Conservation (phyloP, 2,797 vertebrate genomes). For the Rhinogobio ventralis region DNA sequence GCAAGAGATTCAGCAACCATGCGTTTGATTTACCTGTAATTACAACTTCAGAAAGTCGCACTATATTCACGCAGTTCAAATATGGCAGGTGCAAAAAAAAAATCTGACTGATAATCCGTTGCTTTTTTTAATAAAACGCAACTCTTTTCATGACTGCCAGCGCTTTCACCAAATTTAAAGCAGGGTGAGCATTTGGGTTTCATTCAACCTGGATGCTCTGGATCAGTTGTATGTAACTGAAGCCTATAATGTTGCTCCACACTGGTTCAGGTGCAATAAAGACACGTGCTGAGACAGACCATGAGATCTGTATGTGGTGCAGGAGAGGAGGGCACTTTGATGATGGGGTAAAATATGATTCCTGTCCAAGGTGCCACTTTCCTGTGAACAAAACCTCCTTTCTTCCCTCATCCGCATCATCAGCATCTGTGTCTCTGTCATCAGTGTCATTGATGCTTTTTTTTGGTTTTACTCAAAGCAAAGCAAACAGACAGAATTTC, state of each 20-base stretch:
- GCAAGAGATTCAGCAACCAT: constrained; percentile 75
- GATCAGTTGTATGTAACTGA: constrained; percentile 52
- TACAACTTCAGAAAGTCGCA: constrained; percentile 58
- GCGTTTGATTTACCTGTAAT: constrained; percentile 67
- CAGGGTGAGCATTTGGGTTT: constrained; percentile 7
- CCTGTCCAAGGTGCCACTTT: constrained; percentile 59
- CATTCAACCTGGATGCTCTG: constrained; percentile 21
- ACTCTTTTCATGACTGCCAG: neutral
- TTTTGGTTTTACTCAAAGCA: constrained; percentile 31
- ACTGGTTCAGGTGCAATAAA: constrained; percentile 60
- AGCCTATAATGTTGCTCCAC: constrained; percentile 60
- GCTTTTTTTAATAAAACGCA: constrained; percentile 13
- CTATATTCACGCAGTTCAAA: constrained; percentile 42
- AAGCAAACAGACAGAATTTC: constrained; percentile 25
- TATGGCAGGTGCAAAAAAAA: constrained; percentile 49
- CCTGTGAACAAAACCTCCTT: constrained; percentile 55
- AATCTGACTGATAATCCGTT: constrained; percentile 8
- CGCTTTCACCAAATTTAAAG: neutral
- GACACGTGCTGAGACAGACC: constrained; percentile 52
- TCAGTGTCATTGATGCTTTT: constrained; percentile 50
- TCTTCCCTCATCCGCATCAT: constrained; percentile 55
- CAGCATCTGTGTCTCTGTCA: constrained; percentile 55
- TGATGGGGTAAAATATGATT: constrained; percentile 62
- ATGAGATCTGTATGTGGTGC: constrained; percentile 54
- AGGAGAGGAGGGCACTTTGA: constrained; percentile 57